phyloP scores from a whole-genome alignment of 2,797 vertebrate species.

The Oophaga sylvatica region DNA sequence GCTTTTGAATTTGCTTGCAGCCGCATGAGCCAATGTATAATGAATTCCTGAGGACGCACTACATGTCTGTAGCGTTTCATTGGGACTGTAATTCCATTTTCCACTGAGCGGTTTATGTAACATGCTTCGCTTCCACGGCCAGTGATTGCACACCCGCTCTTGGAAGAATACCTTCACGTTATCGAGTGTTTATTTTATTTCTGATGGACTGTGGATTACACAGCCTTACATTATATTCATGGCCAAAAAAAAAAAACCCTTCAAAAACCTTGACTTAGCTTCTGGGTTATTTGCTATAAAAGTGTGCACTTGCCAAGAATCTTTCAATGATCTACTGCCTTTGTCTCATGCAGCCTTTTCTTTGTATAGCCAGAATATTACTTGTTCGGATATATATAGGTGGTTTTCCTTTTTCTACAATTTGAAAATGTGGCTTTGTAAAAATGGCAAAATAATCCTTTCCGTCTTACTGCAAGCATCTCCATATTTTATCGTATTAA shows the following conservation, averaged over 20 bases:
- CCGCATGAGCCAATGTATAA: slow-evolving; percentile 50
- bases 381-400: not conserved
- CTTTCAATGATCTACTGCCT: not conserved
- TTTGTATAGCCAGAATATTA: not conserved
- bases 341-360: not conserved
- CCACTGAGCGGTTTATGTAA: slow-evolving; percentile 55
- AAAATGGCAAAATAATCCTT: not conserved
- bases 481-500: not conserved
- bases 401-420: not conserved
- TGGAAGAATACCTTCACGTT: not conserved
- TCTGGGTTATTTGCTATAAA: not conserved
- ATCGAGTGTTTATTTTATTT: slow-evolving; percentile 3
- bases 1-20: slow-evolving; percentile 60
- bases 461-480: not conserved
- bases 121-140: slow-evolving; percentile 46
- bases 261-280: not conserved
- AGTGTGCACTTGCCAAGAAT: not conserved
- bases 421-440: not conserved
- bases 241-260: not conserved
- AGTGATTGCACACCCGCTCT: slow-evolving; percentile 22
- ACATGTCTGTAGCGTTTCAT: slow-evolving; percentile 51
- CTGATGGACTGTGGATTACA: not conserved
- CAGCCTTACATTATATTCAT: not conserved
- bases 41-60: slow-evolving; percentile 56
- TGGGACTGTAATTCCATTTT: slow-evolving; percentile 50